Conservation (phyloP, 1,140 invertebrate species). For the Pseudomyrmex pallidus region DNA sequence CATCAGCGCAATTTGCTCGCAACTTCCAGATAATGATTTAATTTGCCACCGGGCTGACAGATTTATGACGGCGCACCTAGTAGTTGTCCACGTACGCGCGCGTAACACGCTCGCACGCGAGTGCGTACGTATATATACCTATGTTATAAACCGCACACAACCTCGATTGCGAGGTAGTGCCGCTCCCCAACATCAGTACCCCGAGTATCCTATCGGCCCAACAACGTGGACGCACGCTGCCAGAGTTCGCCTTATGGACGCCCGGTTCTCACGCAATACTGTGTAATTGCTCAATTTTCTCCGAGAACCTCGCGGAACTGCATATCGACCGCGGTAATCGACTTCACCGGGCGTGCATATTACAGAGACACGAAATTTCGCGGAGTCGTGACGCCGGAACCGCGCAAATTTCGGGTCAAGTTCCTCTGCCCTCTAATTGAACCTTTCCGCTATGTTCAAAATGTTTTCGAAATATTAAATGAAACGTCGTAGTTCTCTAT, state of each 20-base stretch:
- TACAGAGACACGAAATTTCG: constrained; percentile 54
- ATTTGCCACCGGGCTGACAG: constrained; percentile 77
- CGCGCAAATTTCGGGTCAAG: background rate
- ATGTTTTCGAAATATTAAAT: too few relatives aligned
- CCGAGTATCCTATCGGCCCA: constrained; percentile 37
- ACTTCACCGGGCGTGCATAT: background rate
- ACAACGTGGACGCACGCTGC: constrained; percentile 3
- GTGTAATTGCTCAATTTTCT: constrained; percentile 77
- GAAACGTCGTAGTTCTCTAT: too few relatives aligned
- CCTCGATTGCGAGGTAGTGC: background rate
- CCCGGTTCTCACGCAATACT: constrained; percentile 70
- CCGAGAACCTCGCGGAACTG: constrained; percentile 42
- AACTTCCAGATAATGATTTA: constrained; percentile 82
- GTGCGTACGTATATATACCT: background rate
- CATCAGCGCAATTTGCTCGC: constrained; percentile 78
- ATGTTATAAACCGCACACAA: background rate
- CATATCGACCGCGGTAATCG: constrained; percentile 38
- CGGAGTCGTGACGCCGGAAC: background rate
- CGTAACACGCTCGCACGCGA: background rate
- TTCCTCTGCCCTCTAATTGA: constrained; percentile 4
- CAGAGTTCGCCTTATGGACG: constrained; percentile 47
- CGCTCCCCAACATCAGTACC: background rate
- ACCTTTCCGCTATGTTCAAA: background rate
- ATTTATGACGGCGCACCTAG: constrained; percentile 79
- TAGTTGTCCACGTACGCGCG: constrained; percentile 54